Base-by-base conservation (phyloP, 2,797 vertebrate genomes). In the Pipistrellus kuhlii region DNA sequence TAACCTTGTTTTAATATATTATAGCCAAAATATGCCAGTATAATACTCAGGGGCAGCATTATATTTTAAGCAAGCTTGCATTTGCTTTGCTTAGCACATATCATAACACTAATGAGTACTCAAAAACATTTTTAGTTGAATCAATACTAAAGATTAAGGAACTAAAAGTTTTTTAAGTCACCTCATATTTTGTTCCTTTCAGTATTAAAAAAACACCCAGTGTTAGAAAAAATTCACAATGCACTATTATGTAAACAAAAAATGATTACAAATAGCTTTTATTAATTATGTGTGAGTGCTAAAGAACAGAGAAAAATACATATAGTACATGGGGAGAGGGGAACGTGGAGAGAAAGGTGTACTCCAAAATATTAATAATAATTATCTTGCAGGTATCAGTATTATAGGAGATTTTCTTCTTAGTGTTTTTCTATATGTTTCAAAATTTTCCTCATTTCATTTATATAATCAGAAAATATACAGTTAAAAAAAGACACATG, bases 261-360 rank as follows among this genome's bases (percentile, higher is more conserved):
- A 82, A 55, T 27, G 48, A 78, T 86, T 53, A 89, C 2, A 38
- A 90, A 71, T 51, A 89, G 41, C 9, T 93, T 91, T 93, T 85
- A 91, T 48, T 94, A 72, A 92, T 80, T 80, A 95, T n/a, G 83
- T 91, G 30, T 86, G 32, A 94, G 12, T 83, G 38, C 48, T 88
- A 6, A 88, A 80, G 44, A n/a, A 8, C 44, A 86, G 48, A 85
- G n/a, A 38, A 51, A 80, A 88, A 86, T 57, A 38, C 30, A 80
- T 35, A 51, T 59, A 48, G n/a, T 48, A 20, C 4, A 46, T 2
- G 23, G 8, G 76, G 64, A 27, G 10, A 59, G 27, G 32, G 44
- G 9, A 35, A 68, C 21, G 8, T 73, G 35, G 21, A 75, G 17
- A 38, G 35, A 91, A 73, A 91, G 12, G 30, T 73, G 0, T 81